Evolutionary conservation across 2,113 vertebrate genomes (phyloP), one percentile per base, ranked within the genome.

Genomic region (Dromiciops gliroides): DNA sequence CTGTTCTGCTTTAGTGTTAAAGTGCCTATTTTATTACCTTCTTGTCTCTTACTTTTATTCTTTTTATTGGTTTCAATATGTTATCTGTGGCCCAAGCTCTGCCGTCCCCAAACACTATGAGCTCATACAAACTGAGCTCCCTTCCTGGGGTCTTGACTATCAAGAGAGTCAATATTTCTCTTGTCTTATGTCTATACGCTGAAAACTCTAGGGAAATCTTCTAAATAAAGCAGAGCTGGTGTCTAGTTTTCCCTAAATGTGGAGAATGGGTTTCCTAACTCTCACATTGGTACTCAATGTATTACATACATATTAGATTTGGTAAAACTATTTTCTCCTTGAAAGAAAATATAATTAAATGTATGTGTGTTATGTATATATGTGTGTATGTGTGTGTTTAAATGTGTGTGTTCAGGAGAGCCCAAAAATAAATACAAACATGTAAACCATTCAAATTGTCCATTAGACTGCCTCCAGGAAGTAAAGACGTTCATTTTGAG

Each of bases 41-140:
- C 60, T 22, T 26, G 24, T 49, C 51, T 94, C 94, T 94, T 56
- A n/a, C 19, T 24, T 95, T 93, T 91, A 44, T 92, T 95, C 92
- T 90, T 91, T 75, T 75, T 83, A 83, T 83, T 83, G 67, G n/a
- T 83, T 83, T 44, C 16, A 8, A 44, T 83, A 44, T 67, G 31
- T 12, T 67, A 67, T 67, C 12, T 67, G 11, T 83, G 67, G 67
- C n/a, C 67, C 16, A 44, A 23, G 2, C 19, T 44, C 67, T 83
- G n/a, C 67, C n/a, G 8, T 8, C 16, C 31, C 7, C 6, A 44
- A 8, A 44, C 4, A 83, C n/a, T 44, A 22, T 44, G 16, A 10
- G 16, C 8, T 83, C 22, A 44, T 67, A 83, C n/a, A 83, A 19
- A 22, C 16, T 83, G 19, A 44, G 19, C 19, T 44, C 67, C 8